Conservation (phyloP, 2,113 vertebrate genomes). For the Barbus barbus region DNA sequence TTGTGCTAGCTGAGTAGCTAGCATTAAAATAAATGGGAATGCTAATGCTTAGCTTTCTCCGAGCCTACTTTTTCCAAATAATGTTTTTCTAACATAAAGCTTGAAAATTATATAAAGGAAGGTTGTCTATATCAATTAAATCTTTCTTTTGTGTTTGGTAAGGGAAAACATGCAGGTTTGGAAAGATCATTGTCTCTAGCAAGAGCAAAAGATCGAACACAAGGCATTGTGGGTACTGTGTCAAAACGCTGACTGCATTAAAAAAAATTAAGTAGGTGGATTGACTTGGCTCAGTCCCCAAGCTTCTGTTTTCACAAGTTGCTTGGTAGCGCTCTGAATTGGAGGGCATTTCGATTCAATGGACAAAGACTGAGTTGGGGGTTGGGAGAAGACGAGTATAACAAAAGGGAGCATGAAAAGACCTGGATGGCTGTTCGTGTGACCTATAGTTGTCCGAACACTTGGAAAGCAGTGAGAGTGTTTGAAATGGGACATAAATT, state of each 20-base stretch:
- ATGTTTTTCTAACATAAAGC: neutral
- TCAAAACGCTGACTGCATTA: slow-evolving; percentile 64
- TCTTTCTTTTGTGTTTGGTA: neutral
- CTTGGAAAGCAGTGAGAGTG: neutral
- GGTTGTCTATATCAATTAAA: neutral
- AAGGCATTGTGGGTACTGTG: neutral
- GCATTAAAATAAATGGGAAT: neutral
- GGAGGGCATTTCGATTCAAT: slow-evolving; percentile 57
- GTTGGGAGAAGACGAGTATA: neutral
- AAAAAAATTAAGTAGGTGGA: slow-evolving; percentile 52
- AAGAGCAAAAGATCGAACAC: neutral
- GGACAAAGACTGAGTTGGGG: neutral
- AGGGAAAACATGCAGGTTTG: neutral
- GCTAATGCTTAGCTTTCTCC: neutral
- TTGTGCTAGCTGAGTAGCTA: neutral
- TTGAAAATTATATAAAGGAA: neutral
- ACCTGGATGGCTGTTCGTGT: slow-evolving; percentile 53
- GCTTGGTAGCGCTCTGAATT: slow-evolving; percentile 64
- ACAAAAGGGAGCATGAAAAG: slow-evolving; percentile 62
- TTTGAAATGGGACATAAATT: neutral
- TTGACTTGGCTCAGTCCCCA: slow-evolving; percentile 58
- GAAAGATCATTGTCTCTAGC: neutral
- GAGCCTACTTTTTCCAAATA: no score
- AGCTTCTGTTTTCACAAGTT: slow-evolving; percentile 59
- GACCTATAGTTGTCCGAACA: slow-evolving; percentile 56